Conservation (phyloP, 2,797 vertebrate genomes). For the Arrhamphus sclerolepis region DNA sequence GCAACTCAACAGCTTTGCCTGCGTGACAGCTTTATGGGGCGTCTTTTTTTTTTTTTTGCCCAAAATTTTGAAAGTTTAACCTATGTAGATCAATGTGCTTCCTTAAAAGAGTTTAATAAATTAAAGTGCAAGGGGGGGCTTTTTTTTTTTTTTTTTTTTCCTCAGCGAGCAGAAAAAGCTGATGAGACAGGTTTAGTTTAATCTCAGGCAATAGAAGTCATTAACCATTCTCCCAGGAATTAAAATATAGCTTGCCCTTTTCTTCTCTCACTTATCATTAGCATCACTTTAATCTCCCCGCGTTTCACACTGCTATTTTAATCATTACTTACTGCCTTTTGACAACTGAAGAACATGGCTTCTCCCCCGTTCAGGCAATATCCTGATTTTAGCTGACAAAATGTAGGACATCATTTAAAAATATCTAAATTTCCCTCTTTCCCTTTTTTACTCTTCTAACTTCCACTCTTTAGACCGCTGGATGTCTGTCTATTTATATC, state of each 20-base stretch:
- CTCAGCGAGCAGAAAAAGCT: constrained; percentile 99
- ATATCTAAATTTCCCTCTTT: constrained; percentile 97
- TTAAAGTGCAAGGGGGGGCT: constrained; percentile 98
- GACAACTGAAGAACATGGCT: constrained; percentile 99
- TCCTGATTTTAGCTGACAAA: constrained; percentile 99
- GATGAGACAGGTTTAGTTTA: constrained; percentile 99
- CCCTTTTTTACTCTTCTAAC: constrained; percentile 69
- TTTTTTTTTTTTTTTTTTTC: constrained; percentile 92
- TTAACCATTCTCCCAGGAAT: constrained; percentile 99
- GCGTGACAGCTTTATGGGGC: constrained; percentile 92
- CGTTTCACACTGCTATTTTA: constrained; percentile 99
- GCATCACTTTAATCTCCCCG: constrained; percentile 99
- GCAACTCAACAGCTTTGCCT: constrained; percentile 93
- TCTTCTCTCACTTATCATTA: constrained; percentile 99
- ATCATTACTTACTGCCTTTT: constrained; percentile 99
- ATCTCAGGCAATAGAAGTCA: constrained; percentile 99
- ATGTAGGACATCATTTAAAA: constrained; percentile 99
- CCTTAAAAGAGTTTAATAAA: constrained; percentile 99
- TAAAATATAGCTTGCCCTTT: constrained; percentile 99
- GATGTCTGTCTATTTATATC: constrained; percentile 75
- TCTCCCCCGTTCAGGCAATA: constrained; percentile 99
- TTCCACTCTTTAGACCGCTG: constrained; percentile 70
- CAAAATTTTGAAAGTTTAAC: constrained; percentile 99
- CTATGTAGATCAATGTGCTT: constrained; percentile 99
- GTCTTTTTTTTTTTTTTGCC: constrained; percentile 91